Evolutionary conservation across 2,113 vertebrate species (phyloP).

Genomic region (Microcebus tavaratra): DNA sequence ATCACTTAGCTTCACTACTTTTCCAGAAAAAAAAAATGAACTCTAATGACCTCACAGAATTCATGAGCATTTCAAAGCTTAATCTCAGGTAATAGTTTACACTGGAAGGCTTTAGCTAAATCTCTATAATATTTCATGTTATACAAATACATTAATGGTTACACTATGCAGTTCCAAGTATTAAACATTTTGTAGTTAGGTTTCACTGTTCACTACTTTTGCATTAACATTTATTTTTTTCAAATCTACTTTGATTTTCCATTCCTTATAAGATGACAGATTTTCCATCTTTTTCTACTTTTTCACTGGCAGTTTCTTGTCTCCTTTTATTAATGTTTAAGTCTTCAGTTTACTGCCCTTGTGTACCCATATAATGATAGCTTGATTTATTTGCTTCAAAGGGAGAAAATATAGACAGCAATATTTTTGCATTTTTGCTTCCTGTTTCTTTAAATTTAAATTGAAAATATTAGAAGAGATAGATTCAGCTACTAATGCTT

Average conservation of each 20-base stretch:
- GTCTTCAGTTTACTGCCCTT: constrained; percentile 46
- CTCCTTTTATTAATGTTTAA: constrained; percentile 65
- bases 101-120: not conserved
- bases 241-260: constrained; percentile 50
- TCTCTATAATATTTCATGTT: not conserved
- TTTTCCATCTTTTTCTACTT: constrained; percentile 52
- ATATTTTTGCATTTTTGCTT: not conserved
- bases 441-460: not conserved
- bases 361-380: not conserved
- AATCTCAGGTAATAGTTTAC: not conserved
- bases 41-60: not conserved
- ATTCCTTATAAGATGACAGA: constrained; percentile 57
- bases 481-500: not conserved
- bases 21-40: not conserved
- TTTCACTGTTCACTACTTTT: constrained; percentile 53
- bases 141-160: not conserved
- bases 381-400: constrained; percentile 51
- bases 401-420: not conserved
- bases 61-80: not conserved
- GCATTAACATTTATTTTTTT: constrained; percentile 60
- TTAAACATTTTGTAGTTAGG: constrained; percentile 42
- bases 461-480: constrained; percentile 18
- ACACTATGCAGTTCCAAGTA: not conserved
- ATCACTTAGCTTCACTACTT: not conserved
- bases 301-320: constrained; percentile 63